Evolutionary conservation across 2,888 invertebrate species (phyloP), one percentile per base, ranked within the genome.

Genomic region (Gibbula magus): DNA sequence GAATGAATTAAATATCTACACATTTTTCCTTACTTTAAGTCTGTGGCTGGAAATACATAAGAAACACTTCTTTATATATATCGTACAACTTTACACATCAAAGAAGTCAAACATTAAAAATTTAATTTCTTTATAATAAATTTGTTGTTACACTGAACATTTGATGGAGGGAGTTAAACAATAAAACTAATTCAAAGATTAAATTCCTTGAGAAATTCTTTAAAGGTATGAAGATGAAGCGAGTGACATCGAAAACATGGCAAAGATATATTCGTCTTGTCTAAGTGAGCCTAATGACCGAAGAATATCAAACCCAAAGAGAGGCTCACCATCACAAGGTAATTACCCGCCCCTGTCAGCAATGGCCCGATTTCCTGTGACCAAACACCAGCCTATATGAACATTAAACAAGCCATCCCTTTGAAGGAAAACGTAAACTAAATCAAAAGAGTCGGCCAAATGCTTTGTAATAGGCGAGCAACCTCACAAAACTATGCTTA

Each of bases 381-480:
- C 16, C 70, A 70, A 70, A 70, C 70, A 70, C 70, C 18, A 35
- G 39, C n/a, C 70, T 39, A n/a, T 70, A 70, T 70, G 70, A 70
- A 70, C 70, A 70, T 35, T 70, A 32, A 70, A 70, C 70, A 70
- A 35, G 35, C 35, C 70, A 39, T 70, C 39, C 70, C 20, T 35
- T 70, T 70, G 29, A 35, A 70, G 35, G 70, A 70, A 70, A 35
- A 39, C 32, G 39, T 39, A 70, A 70, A 70, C 70, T 70, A 35
- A 35, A 70, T 70, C 70, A 70, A 70, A 70, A 70, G 70, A 32
- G 39, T 13, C 20, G 10, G 35, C 70, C 29, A 35, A 70, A 70
- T 70, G 70, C 70, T 35, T 70, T 70, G 70, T 70, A 70, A 70
- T 70, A 25, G 70, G 70, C 70, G 35, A 35, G 70, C 35, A 70